phyloP scores from a whole-genome alignment of 2,113 vertebrate genomes.

The Pelmatolapia mariae region DNA sequence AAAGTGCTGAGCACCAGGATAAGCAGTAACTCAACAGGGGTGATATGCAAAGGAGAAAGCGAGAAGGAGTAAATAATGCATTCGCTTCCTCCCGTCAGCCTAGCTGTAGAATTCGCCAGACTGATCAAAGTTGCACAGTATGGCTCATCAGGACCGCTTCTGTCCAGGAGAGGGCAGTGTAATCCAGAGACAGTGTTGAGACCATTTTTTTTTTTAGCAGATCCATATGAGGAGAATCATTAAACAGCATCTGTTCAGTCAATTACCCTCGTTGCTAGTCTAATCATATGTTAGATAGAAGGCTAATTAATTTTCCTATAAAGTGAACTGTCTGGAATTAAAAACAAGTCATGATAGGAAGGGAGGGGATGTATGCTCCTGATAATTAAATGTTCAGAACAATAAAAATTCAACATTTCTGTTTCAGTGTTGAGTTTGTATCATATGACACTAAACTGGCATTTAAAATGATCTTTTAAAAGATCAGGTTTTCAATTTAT shows the following conservation, averaged over 20 bases:
- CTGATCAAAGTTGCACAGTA: not conserved
- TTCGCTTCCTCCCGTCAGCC: not conserved
- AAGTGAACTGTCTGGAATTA: not conserved
- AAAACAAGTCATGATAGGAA: not conserved
- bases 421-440: not conserved
- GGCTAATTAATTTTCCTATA: constrained; percentile 11
- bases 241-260: constrained; percentile 35
- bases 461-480: not conserved
- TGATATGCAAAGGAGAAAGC: not conserved
- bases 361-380: not conserved
- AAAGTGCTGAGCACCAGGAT: not conserved
- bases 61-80: not conserved
- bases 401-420: not conserved
- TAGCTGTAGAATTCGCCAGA: not conserved
- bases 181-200: not conserved
- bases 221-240: constrained; percentile 18
- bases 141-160: not conserved
- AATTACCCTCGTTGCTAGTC: not conserved
- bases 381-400: not conserved
- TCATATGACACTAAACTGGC: not conserved
- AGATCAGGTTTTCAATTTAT: not conserved
- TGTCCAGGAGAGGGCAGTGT: constrained; percentile 59
- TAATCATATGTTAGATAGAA: not conserved
- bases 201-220: not conserved
- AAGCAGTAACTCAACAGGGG: not conserved